These are phyloP conservation scores for Brachyrhaphis roseni DNA, from an alignment of 2,797 vertebrate genomes.

Conservation along the genomic window DNA sequence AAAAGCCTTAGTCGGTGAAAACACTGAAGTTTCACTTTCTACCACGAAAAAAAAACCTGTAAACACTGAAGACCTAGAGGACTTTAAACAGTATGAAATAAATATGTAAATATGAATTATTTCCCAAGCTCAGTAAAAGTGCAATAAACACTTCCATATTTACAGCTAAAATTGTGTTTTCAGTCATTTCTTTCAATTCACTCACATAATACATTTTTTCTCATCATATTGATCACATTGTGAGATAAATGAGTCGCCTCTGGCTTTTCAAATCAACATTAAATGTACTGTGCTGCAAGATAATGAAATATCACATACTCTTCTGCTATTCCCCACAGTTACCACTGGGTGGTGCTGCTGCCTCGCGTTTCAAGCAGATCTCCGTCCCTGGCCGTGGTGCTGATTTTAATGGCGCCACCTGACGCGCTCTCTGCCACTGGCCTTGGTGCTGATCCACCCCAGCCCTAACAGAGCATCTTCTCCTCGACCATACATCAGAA, in stretches of 20 bases:
- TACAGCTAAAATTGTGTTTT: background rate
- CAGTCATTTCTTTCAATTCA: background rate
- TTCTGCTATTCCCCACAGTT: background rate
- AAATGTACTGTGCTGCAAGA: background rate
- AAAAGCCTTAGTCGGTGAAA: background rate
- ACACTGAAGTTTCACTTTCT: background rate
- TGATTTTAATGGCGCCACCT: background rate
- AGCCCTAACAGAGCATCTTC: background rate
- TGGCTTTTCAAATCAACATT: background rate
- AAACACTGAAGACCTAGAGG: background rate
- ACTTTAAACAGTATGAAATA: background rate
- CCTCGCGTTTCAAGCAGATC: background rate
- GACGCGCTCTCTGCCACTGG: constrained; percentile 30
- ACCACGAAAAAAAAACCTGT: background rate
- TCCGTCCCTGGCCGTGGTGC: constrained; percentile 46
- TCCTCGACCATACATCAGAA: background rate
- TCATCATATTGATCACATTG: background rate
- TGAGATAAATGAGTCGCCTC: background rate
- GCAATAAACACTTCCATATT: background rate
- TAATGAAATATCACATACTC: background rate
- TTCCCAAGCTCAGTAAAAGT: background rate
- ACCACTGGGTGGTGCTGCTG: constrained; percentile 36
- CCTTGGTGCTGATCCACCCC: constrained; percentile 29
- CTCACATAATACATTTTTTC: background rate
- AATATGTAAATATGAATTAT: background rate